A percentile compares a stretch with the other conserved stretches of the same genome.
phyloP scores from a whole-genome alignment of 1,140 invertebrate genomes.

The Drosophila mayri region DNA sequence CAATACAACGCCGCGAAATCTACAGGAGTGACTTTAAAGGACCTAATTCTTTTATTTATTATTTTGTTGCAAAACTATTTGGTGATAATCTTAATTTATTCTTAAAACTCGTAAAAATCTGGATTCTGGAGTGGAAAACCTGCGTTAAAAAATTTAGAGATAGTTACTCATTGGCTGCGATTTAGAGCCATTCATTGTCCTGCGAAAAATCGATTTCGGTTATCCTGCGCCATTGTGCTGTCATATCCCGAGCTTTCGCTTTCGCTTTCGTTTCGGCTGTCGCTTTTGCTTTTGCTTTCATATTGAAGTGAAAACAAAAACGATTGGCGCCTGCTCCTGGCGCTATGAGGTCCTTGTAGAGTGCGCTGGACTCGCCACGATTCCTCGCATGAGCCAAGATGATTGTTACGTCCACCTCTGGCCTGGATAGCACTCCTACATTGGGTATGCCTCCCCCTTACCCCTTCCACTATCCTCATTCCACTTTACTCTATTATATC shows the following conservation, averaged over 20 bases:
- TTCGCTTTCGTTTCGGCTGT: conserved; percentile 19
- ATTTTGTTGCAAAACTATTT: conserved; percentile 1
- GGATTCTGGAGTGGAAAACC: neutral
- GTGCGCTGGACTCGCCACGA: conserved; percentile 23
- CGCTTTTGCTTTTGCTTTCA: conserved; percentile 27
- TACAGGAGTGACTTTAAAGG: conserved; percentile 10
- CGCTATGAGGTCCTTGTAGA: conserved; percentile 22
- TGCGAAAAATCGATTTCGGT: conserved; percentile 77
- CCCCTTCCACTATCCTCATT: neutral
- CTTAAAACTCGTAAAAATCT: neutral
- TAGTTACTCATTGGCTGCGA: neutral
- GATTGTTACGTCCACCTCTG: conserved; percentile 83
- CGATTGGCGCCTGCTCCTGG: conserved; percentile 15
- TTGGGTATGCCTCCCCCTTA: conserved; percentile 61
- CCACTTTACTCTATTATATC: conserved; percentile 1
- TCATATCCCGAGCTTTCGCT: conserved; percentile 66
- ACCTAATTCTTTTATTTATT: neutral
- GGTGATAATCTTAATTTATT: neutral
- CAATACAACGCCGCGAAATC: neutral
- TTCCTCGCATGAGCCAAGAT: conserved; percentile 75
- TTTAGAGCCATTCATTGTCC: conserved; percentile 39
- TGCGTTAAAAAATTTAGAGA: neutral
- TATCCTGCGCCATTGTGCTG: conserved; percentile 53
- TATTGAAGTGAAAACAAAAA: conserved; percentile 44
- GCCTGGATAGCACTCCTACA: conserved; percentile 79